A percentile compares a stretch with the other conserved stretches of the same genome.
phyloP scores from a whole-genome alignment of 2,888 invertebrate species.

The Acrocyrtus sp. region DNA sequence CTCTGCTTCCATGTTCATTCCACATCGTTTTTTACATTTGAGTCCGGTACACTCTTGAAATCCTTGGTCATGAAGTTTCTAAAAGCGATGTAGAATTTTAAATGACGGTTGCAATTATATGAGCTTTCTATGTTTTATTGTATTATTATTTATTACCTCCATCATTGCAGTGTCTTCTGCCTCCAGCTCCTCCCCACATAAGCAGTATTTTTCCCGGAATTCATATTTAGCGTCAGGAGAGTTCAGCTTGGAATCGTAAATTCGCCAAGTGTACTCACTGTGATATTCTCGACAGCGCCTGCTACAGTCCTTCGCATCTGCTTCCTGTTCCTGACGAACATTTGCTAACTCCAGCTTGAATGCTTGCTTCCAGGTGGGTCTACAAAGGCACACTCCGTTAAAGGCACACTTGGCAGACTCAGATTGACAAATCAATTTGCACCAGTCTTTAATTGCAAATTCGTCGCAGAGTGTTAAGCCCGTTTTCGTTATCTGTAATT shows the following conservation, averaged over 20 bases:
- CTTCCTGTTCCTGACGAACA: constrained; percentile 21
- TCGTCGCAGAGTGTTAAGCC: constrained; percentile 50
- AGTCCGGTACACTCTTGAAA: constrained; percentile 52
- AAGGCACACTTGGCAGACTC: constrained; percentile 38
- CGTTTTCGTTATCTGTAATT: constrained; percentile 34
- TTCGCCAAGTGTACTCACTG: constrained; percentile 32
- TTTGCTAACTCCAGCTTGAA: constrained; percentile 10
- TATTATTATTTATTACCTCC: too few species aligned
- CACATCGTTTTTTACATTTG: constrained; percentile 52
- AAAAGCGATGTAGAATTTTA: too few species aligned
- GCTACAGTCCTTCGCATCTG: constrained; percentile 41
- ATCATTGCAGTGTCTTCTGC: constrained; percentile 6
- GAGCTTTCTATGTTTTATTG: too few species aligned
- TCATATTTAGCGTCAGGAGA: constrained; percentile 2
- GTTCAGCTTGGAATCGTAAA: constrained; percentile 36
- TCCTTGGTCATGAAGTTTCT: constrained; percentile 43
- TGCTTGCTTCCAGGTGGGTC: constrained; percentile 26
- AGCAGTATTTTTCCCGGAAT: constrained; percentile 50
- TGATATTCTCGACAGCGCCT: constrained; percentile 45
- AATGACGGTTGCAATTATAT: too few species aligned
- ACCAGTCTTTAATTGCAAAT: constrained; percentile 39
- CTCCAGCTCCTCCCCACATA: constrained; percentile 38
- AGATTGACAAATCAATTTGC: constrained; percentile 35
- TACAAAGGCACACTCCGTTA: constrained; percentile 51
- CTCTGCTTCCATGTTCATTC: constrained; percentile 41